A percentile compares a stretch with the other conserved stretches of the same genome.
phyloP scores from a whole-genome alignment of 1,140 invertebrate species.

The Rhopalosiphum maidis region DNA sequence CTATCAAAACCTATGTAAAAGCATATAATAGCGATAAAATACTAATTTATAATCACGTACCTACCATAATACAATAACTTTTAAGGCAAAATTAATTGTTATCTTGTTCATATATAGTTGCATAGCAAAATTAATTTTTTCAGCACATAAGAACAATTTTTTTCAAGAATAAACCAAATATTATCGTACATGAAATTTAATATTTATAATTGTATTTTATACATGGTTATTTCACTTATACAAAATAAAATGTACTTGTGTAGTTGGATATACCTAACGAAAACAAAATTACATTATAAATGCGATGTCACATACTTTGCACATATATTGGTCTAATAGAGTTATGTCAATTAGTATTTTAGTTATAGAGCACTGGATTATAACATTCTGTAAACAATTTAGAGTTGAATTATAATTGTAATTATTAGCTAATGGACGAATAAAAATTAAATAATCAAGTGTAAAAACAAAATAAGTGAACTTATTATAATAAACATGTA shows the following conservation, averaged over 20 bases:
- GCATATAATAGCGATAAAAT: not conserved
- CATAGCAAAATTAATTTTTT: not conserved
- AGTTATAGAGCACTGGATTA: not conserved
- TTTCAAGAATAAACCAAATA: not conserved
- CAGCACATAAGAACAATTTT: not conserved
- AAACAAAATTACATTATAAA: not conserved
- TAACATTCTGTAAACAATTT: not conserved
- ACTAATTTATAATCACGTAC: constrained; percentile 24
- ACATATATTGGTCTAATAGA: not conserved
- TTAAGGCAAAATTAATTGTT: not conserved
- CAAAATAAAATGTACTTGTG: not conserved
- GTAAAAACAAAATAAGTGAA: not conserved
- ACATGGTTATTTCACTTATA: not conserved
- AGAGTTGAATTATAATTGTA: not conserved
- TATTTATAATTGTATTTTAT: not conserved
- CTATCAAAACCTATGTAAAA: constrained; percentile 6
- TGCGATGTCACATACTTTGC: not conserved
- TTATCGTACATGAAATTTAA: not conserved
- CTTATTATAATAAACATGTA: too few relatives aligned
- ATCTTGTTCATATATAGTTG: not conserved
- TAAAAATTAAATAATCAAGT: not conserved
- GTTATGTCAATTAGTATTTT: not conserved
- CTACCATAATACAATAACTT: not conserved
- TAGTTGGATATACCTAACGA: not conserved
- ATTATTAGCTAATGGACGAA: not conserved